A percentile compares a stretch with the other conserved stretches of the same genome.
These are phyloP conservation scores for Anastrepha obliqua DNA, from an alignment of 1,140 invertebrate genomes.

Conservation along the genomic window DNA sequence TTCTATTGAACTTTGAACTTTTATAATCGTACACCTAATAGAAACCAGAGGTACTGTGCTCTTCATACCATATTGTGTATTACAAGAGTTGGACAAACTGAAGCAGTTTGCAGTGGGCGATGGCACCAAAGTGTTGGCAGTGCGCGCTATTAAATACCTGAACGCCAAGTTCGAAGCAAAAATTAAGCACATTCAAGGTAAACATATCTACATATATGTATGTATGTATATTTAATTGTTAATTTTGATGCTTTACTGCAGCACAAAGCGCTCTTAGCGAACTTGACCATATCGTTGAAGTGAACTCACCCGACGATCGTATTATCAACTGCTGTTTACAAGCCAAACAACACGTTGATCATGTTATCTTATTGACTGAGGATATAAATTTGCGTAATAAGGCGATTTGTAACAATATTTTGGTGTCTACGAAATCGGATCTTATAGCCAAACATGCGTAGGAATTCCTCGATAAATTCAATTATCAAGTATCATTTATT, in stretches of 20 bases:
- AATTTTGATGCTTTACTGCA: constrained; percentile 54
- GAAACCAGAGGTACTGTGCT: constrained; percentile 61
- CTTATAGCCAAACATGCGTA: constrained; percentile 58
- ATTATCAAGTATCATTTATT: not conserved
- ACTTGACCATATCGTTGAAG: constrained; percentile 62
- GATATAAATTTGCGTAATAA: constrained; percentile 70
- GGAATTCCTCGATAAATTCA: not conserved
- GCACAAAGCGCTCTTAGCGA: constrained; percentile 68
- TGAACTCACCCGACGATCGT: constrained; percentile 68
- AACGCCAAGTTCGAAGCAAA: constrained; percentile 66
- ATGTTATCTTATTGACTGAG: constrained; percentile 67
- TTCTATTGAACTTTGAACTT: not conserved
- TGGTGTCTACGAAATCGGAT: constrained; percentile 63
- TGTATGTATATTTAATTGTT: not conserved
- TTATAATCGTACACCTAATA: not conserved
- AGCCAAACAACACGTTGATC: constrained; percentile 62
- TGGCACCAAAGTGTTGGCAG: constrained; percentile 58
- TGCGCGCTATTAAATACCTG: constrained; percentile 67
- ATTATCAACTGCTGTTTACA: constrained; percentile 72
- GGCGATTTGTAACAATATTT: constrained; percentile 65
- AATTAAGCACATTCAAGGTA: constrained; percentile 65
- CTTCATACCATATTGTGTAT: constrained; percentile 63
- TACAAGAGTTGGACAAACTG: constrained; percentile 68
- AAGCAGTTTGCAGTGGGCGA: constrained; percentile 59
- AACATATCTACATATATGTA: not conserved